Evolutionary conservation across 2,797 vertebrate species (phyloP), one percentile per base, ranked within the genome.

Genomic region (Urosaurus nigricauda): DNA sequence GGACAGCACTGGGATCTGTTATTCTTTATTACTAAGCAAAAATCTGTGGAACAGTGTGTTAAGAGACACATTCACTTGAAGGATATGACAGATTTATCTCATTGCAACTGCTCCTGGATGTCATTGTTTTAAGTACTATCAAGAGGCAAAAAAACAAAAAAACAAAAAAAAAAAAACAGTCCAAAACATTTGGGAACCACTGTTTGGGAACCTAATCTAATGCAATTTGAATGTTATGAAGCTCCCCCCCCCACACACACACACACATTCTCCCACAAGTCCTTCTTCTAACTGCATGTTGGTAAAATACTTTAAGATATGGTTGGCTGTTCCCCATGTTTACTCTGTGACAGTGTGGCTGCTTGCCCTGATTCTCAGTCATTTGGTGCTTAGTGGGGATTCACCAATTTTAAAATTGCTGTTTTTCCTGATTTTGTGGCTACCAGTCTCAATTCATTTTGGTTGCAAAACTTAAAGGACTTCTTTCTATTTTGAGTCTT

Each of bases 21-120:
- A 73, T 79, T 79, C 77, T 85, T 80, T 63, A 73, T 53, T 79
- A 32, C 70, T 51, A 47, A 63, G 37, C n/a, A 71, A 85, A 85
- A 85, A 89, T 40, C 19, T 82, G 84, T 75, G 56, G 68, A 87
- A n/a, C 86, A 82, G 83, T 29, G 43, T 74, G 78, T 80, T 81
- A 89, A 74, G n/a, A 74, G 53, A 74, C 58, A 80, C n/a, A 74
- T 47, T 63, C 43, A 26, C 37, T 81, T 63, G 70, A 81, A 85
- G 70, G 63, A 43, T 63, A 40, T 85, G 77, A 73, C 84, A 81
- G 83, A 63, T 89, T 75, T 81, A 74, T 89, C n/a, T 89, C 79
- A 24, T 40, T 75, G 32, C 70, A 75, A 65, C n/a, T 75, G 70
- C 78, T 89, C 43, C 4, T 53, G 17, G 84, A 51, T 60, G 24